Base-by-base conservation (phyloP, 2,888 invertebrate genomes). In the Ischnus inquisitorius region DNA sequence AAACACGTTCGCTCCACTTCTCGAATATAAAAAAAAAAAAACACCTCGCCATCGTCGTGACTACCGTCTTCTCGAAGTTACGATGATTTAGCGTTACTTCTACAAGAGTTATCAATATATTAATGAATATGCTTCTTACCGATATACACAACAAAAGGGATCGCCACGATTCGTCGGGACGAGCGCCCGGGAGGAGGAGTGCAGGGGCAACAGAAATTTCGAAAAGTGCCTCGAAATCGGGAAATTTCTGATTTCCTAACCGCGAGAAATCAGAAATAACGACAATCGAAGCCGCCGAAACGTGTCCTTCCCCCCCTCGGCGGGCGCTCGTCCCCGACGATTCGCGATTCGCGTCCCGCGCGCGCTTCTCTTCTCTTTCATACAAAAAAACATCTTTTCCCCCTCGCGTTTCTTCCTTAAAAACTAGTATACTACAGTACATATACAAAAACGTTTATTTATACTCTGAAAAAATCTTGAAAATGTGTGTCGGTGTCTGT, bases 111-210 rank as follows among this genome's bases (percentile, higher is more conserved):
- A 54, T 19, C 86, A 91, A 22, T 92, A 90, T 90, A 90, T 90
- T 91, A 91, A 91, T 92, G 90, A 90, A 91, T 92, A 91, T 89
- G 88, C 82, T 87, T 90, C 89, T 34, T 91, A 90, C 88, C 88
- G 88, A 90, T 92, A 92, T 92, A 90, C 92, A 92, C 91, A 92
- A 91, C 88, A 90, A 86, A 85, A 84, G 87, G 86, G 83, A 82
- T 85, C 78, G 71, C 80, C 78, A 79, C 78, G 76, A 34, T 4
- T 48, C 86, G 86, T 75, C 77, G 48, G 82, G 80, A 69, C 82
- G 77, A 94, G 94, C 94, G 94, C 94, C 85, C 94, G 94, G 94
- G 93, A 71, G 79, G 93, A 93, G 25, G 22, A 19, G 2, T 16
- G 41, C 10, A 10, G 39, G 5, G 8, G 41, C 19, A 43, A 65